Evolutionary conservation across 2,113 vertebrate species (phyloP), one percentile per base, ranked within the genome.

Genomic region (Callaeas wilsoni): DNA sequence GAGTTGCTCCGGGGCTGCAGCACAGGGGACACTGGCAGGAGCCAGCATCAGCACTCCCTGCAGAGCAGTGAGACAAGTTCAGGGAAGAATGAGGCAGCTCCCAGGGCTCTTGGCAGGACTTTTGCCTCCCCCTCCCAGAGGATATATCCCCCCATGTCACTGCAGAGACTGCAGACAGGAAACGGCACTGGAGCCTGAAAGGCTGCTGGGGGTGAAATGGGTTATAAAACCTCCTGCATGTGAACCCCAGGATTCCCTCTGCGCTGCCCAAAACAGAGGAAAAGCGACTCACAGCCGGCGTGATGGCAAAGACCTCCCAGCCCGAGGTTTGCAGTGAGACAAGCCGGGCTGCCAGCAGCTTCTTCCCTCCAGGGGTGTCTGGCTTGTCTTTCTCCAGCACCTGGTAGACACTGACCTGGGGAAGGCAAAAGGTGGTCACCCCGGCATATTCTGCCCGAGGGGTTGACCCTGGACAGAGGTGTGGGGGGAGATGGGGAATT

Each of bases 251-350:
- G 16, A 15, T 13, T 47, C 55, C 19, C n/a, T n/a, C 17, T 16
- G 42, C 32, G 56, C 73, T 50, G 33, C 12, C 5, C 2, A 2
- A 62, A 39, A 9, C 35, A 12, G 10, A 10, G 33, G 57, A 39
- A 39, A 65, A 62, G 47, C 27, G 96, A 98, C 99, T 98, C 91
- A 99, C 99, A 32, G 99, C 98, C 29, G 98, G 97, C 0, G 99
- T 99, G 80, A 99, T 98, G 84, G 98, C 98, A 71, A 99, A 99
- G 47, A 99, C 98, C 84, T 99, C 99, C 99, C 99, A 99, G 49
- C 99, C 98, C 4, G 97, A 96, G 25, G 98, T 98, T 91, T 99
- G 98, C 50, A 99, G 68, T 0, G 99, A 95, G 70, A 99, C 87
- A 4, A 99, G 98, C 29, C 98, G 90, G 39, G 98, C 98, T 17